Percentiles rank a stretch among this genome's conserved stretches.
Evolutionary conservation across 1,140 invertebrate genomes (phyloP).

Genomic region (Riptortus pedestris): DNA sequence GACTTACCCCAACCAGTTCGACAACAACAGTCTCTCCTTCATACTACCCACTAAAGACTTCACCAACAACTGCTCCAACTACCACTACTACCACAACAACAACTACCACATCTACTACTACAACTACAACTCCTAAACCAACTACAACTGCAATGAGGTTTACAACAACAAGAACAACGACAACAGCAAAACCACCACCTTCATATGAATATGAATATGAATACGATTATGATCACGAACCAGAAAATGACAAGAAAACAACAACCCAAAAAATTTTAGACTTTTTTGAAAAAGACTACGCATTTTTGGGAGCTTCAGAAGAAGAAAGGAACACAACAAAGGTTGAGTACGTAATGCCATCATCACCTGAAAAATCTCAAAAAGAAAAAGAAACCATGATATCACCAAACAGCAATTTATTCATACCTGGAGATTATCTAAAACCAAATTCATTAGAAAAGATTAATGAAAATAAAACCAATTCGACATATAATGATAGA

Average conservation of each 20-base stretch:
- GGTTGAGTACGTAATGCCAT: conserved; percentile 3
- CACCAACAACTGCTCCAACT: conserved; percentile 20
- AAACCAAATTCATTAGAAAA: conserved; percentile 15
- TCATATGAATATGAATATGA: conserved; percentile 9
- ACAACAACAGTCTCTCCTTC: conserved; percentile 35
- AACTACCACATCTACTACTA: conserved; percentile 30
- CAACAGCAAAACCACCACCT: conserved; percentile 11
- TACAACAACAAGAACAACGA: conserved; percentile 26
- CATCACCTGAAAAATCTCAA: neutral
- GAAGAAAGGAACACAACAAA: conserved; percentile 10
- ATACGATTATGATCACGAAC: neutral
- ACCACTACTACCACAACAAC: conserved; percentile 29
- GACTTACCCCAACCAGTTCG: conserved; percentile 41
- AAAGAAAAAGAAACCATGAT: conserved; percentile 1
- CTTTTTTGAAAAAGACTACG: conserved; percentile 12
- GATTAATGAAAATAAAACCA: conserved; percentile 17
- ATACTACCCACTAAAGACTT: conserved; percentile 29
- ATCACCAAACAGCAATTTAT: neutral
- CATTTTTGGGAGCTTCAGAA: conserved; percentile 5
- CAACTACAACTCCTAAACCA: conserved; percentile 32
- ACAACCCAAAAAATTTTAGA: conserved; percentile 11
- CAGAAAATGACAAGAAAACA: neutral
- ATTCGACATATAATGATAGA: too few relatives aligned
- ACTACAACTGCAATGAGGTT: conserved; percentile 32
- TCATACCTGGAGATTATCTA: conserved; percentile 2